Evolutionary conservation across 2,113 vertebrate species (phyloP).

Genomic region (Lota lota): DNA sequence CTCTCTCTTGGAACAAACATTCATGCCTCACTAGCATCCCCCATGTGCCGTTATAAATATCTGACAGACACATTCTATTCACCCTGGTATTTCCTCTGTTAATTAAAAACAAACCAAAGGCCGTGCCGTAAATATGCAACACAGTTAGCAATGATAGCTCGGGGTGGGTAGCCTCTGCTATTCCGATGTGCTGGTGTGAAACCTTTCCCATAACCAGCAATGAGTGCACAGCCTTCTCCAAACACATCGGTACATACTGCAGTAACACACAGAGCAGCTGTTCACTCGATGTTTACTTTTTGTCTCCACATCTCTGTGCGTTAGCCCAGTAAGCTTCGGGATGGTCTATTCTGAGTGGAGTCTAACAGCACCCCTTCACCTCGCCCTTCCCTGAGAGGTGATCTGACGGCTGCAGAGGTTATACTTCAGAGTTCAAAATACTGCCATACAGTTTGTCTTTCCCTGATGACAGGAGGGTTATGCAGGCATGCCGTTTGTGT

Average conservation of each 20-base stretch:
- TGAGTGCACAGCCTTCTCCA: too few relatives aligned
- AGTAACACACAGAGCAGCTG: background rate
- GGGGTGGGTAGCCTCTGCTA: background rate
- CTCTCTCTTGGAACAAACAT: slow-evolving; percentile 16
- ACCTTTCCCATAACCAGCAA: too few relatives aligned
- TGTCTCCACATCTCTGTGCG: slow-evolving; percentile 24
- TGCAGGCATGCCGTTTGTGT: slow-evolving; percentile 3
- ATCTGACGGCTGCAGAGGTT: slow-evolving; percentile 23
- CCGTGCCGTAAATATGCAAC: too few relatives aligned
- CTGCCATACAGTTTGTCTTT: slow-evolving; percentile 32
- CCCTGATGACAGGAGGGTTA: slow-evolving; percentile 31
- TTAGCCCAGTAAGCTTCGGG: slow-evolving; percentile 24
- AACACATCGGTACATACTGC: background rate
- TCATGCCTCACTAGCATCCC: slow-evolving; percentile 1
- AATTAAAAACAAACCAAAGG: too few relatives aligned
- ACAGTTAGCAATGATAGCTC: too few relatives aligned
- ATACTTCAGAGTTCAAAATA: slow-evolving; percentile 7
- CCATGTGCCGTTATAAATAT: slow-evolving; percentile 2
- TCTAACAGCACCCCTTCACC: slow-evolving; percentile 26
- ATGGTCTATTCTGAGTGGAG: slow-evolving; percentile 35
- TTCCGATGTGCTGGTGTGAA: slow-evolving; percentile 35
- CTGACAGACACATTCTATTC: too few relatives aligned
- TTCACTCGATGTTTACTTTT: too few relatives aligned
- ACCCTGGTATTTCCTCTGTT: too few relatives aligned
- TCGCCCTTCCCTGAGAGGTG: slow-evolving; percentile 31